Evolutionary conservation across 2,888 invertebrate genomes (phyloP).

Genomic region (Xestia ashworthii): DNA sequence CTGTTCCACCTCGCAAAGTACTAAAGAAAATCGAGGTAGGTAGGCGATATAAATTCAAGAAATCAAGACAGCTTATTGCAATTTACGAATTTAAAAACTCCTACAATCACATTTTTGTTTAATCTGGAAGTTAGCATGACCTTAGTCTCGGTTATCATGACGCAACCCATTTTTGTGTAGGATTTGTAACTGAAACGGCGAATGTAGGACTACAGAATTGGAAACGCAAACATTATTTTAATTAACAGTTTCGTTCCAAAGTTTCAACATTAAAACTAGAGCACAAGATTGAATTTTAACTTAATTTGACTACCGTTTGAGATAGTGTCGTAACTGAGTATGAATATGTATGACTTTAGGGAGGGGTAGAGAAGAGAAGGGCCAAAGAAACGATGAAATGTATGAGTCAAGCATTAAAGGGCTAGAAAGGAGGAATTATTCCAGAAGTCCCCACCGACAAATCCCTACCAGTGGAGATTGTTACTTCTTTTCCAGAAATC

Average conservation of each 20-base stretch:
- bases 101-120: not conserved
- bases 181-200: not conserved
- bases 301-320: too few species aligned
- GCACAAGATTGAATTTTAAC: not conserved
- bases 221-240: not conserved
- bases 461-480: too few species aligned
- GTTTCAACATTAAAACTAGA: not conserved
- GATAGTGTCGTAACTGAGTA: too few species aligned
- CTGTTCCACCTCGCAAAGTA: not conserved
- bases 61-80: not conserved
- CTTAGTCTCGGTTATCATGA: slow-evolving; percentile 11
- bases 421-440: not conserved
- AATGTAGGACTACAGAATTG: not conserved
- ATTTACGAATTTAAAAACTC: slow-evolving; percentile 5
- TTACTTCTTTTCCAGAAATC: too few species aligned
- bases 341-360: too few species aligned
- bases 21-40: not conserved
- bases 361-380: not conserved
- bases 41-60: not conserved
- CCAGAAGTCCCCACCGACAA: too few species aligned
- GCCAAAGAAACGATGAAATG: not conserved
- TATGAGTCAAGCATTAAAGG: not conserved
- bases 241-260: not conserved
- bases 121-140: slow-evolving; percentile 4
- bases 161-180: slow-evolving; percentile 22